Percentiles rank a stretch among this genome's conserved stretches.
These are phyloP conservation scores for Sphenodon punctatus DNA, from an alignment of 2,797 vertebrate genomes.

Conservation along the genomic window DNA sequence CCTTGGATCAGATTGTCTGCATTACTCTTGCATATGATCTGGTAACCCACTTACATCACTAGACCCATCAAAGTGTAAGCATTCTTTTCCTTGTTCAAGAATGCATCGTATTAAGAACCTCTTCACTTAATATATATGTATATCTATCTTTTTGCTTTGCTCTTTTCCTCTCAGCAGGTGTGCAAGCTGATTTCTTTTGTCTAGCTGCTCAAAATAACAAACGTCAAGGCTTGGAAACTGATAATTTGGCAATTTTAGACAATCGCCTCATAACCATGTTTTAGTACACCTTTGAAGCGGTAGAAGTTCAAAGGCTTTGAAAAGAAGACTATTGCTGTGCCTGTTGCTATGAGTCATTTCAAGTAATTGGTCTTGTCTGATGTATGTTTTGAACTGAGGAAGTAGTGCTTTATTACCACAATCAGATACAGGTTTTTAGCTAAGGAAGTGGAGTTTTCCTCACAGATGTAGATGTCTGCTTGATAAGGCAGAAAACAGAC, in stretches of 20 bases:
- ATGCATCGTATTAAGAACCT: fast-evolving
- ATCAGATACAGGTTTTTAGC: constrained; percentile 87
- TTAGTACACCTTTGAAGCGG: constrained; percentile 86
- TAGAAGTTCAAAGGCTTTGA: constrained; percentile 84
- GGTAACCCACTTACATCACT: constrained; percentile 4
- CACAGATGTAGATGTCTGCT: constrained; percentile 84
- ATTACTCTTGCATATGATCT: neutral
- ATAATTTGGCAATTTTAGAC: constrained; percentile 83
- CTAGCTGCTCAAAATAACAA: constrained; percentile 64
- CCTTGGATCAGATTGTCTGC: neutral
- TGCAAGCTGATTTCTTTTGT: constrained; percentile 48
- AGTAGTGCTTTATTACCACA: constrained; percentile 87
- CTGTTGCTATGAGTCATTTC: constrained; percentile 83
- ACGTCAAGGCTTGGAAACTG: constrained; percentile 77
- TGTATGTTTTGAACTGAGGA: constrained; percentile 84
- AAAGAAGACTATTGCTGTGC: constrained; percentile 72
- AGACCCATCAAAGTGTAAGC: neutral
- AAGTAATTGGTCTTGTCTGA: constrained; percentile 91
- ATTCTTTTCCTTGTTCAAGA: neutral
- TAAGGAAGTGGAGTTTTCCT: constrained; percentile 84
- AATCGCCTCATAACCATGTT: constrained; percentile 79
- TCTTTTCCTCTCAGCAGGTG: constrained; percentile 2
- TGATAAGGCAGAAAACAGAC: constrained; percentile 84
- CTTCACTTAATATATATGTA: neutral
- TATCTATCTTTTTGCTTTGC: neutral